Percentiles rank a stretch among this genome's conserved stretches.
phyloP scores from a whole-genome alignment of 1,140 invertebrate species.

The Drosophila tropicalis region DNA sequence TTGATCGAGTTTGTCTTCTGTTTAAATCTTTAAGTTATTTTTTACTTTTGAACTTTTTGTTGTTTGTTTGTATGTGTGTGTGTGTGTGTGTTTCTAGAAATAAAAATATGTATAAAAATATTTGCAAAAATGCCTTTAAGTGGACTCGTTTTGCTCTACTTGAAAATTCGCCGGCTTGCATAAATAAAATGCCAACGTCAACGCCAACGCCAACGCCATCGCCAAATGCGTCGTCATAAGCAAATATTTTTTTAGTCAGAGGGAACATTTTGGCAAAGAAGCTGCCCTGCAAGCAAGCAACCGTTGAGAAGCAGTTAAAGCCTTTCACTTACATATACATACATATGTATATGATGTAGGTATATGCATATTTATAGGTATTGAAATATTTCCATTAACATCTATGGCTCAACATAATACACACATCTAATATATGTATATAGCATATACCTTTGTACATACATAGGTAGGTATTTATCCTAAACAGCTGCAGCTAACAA shows the following conservation, averaged over 20 bases:
- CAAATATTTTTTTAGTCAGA: constrained; percentile 9
- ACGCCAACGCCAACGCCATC: background rate
- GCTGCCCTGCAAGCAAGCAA: background rate
- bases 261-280: background rate
- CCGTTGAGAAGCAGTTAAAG: background rate
- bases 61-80: constrained; percentile 2
- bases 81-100: background rate
- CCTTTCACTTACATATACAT: background rate
- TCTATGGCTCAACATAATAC: background rate
- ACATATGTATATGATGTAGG: background rate
- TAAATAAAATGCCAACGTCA: constrained; percentile 14
- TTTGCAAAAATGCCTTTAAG: constrained; percentile 10
- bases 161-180: constrained; percentile 9
- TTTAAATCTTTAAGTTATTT: too few species aligned
- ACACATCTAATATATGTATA: background rate
- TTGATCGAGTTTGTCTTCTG: too few species aligned
- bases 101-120: constrained; percentile 14
- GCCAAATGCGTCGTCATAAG: constrained; percentile 1
- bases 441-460: too few species aligned
- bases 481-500: constrained; percentile 6
- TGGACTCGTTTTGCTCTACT: constrained; percentile 1
- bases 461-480: background rate
- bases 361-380: background rate
- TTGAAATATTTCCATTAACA: constrained; percentile 7
- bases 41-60: background rate